phyloP scores from a whole-genome alignment of 1,140 invertebrate species.

The Laupala kohalensis region DNA sequence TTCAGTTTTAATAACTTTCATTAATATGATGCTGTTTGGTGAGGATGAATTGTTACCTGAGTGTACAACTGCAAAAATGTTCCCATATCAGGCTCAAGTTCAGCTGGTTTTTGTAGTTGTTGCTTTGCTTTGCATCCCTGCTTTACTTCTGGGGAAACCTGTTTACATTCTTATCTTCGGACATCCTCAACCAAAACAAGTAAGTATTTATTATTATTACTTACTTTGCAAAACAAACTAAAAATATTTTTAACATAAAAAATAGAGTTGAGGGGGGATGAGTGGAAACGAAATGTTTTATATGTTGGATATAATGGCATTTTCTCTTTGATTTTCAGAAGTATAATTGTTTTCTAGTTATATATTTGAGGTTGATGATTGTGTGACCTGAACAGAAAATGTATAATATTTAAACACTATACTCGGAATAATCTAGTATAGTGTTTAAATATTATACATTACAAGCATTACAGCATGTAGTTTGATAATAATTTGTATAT shows the following conservation, averaged over 20 bases:
- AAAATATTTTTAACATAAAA: neutral
- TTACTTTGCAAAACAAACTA: neutral
- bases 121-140: slow-evolving; percentile 73
- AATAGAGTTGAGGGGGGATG: neutral
- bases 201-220: neutral
- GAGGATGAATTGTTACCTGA: slow-evolving; percentile 28
- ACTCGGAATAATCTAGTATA: too few relatives aligned
- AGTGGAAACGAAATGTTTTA: neutral
- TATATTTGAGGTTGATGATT: neutral
- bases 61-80: slow-evolving; percentile 59
- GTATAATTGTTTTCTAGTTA: neutral
- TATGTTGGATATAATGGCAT: neutral
- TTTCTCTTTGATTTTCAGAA: neutral
- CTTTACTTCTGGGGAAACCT: slow-evolving; percentile 87
- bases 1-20: slow-evolving; percentile 77
- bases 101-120: slow-evolving; percentile 61
- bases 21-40: slow-evolving; percentile 82
- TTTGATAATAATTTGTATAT: too few relatives aligned
- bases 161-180: slow-evolving; percentile 26
- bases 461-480: too few relatives aligned
- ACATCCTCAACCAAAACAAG: neutral
- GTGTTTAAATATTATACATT: too few relatives aligned
- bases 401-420: too few relatives aligned
- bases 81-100: slow-evolving; percentile 48
- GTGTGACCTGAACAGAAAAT: too few relatives aligned